These are phyloP conservation scores for Diadema setosum DNA, from an alignment of 35 echinoderm and acorn worm species.

Conservation along the genomic window DNA sequence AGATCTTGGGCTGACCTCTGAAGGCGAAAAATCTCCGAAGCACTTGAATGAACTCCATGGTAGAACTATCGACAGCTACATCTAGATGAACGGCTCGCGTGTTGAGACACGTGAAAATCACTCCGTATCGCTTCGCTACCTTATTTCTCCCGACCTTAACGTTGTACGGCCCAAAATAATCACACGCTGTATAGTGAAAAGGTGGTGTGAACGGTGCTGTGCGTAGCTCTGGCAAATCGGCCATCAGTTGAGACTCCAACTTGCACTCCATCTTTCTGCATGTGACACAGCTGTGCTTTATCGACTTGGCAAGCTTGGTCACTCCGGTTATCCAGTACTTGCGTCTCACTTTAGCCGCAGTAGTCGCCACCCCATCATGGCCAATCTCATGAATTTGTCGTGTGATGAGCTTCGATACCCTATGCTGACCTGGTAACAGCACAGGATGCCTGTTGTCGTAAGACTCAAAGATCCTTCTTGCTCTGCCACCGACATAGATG, in stretches of 20 bases:
- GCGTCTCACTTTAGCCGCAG: conserved; percentile 42
- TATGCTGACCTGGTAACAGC: background rate
- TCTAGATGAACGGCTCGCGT: conserved; percentile 66
- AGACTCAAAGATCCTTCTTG: background rate
- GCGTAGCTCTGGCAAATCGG: conserved; percentile 36
- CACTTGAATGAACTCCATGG: conserved; percentile 41
- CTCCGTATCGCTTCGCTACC: conserved; percentile 42
- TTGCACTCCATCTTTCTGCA: conserved; percentile 10
- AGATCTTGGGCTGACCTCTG: conserved; percentile 13
- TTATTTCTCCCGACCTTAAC: conserved; percentile 38
- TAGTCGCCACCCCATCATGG: conserved; percentile 25
- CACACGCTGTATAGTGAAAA: conserved; percentile 49
- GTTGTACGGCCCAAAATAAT: conserved; percentile 51
- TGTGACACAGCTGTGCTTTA: conserved; percentile 33
- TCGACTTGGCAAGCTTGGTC: conserved; percentile 40
- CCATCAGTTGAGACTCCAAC: conserved; percentile 39
- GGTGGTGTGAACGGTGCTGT: conserved; percentile 62
- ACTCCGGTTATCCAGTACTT: conserved; percentile 58
- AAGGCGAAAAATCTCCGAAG: conserved; percentile 51
- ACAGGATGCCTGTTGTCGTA: conserved; percentile 28
- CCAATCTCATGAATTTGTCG: conserved; percentile 34
- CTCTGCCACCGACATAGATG: conserved; percentile 15
- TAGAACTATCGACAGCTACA: conserved; percentile 51
- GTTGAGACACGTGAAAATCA: conserved; percentile 70
- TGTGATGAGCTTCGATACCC: conserved; percentile 48